These are phyloP conservation scores for Diaperis boleti DNA, from an alignment of 2,888 invertebrate genomes.

Conservation along the genomic window DNA sequence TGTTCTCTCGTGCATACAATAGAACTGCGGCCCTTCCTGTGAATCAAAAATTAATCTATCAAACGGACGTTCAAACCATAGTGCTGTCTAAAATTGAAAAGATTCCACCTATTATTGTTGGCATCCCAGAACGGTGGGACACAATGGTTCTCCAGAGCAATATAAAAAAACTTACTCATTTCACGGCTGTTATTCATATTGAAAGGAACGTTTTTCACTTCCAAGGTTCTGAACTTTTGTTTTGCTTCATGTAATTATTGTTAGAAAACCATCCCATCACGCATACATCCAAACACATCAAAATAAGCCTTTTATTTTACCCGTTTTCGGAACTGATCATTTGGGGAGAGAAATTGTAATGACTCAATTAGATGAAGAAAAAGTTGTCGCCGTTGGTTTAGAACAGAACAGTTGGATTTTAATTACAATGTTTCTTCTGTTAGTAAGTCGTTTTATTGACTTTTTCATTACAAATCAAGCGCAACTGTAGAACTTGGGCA, in stretches of 20 bases:
- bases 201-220: constrained; percentile 55
- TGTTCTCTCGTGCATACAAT: neutral
- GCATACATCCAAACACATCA: constrained; percentile 1
- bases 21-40: constrained; percentile 15
- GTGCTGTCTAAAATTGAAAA: constrained; percentile 38
- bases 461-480: constrained; percentile 37
- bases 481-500: constrained; percentile 20
- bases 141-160: constrained; percentile 43
- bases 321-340: neutral
- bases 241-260: constrained; percentile 34
- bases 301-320: neutral
- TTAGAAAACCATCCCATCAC: constrained; percentile 20
- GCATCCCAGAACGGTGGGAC: constrained; percentile 40
- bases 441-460: constrained; percentile 12
- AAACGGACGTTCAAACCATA: constrained; percentile 29
- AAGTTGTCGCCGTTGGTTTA: constrained; percentile 30
- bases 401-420: constrained; percentile 39
- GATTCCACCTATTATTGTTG: constrained; percentile 40
- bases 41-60: constrained; percentile 44
- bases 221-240: constrained; percentile 39
- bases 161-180: constrained; percentile 60
- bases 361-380: constrained; percentile 34
- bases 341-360: constrained; percentile 9
- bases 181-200: constrained; percentile 62
- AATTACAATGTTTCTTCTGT: constrained; percentile 32